Evolutionary conservation across 2,113 vertebrate genomes (phyloP).

Genomic region (Uria lomvia): DNA sequence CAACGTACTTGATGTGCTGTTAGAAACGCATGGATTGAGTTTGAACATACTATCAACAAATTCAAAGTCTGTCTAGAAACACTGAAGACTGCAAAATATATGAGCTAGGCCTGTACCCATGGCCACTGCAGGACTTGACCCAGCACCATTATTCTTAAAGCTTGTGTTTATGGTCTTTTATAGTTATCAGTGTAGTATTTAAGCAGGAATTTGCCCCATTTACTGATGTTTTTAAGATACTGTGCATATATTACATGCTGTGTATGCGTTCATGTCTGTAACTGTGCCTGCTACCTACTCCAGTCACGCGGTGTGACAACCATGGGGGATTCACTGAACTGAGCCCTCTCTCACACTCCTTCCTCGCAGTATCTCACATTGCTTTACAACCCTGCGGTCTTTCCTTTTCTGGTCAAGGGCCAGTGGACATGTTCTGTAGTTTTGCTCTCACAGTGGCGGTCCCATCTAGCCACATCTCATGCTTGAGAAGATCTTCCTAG

Average conservation of each 20-base stretch:
- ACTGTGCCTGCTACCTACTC: not conserved
- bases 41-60: not conserved
- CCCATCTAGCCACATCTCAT: not conserved
- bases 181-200: not conserved
- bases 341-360: not conserved
- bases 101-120: not conserved
- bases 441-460: not conserved
- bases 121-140: not conserved
- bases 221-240: not conserved
- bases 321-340: not conserved
- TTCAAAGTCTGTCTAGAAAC: not conserved
- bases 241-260: fast-evolving
- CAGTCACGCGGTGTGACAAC: not conserved
- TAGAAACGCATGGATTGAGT: not conserved
- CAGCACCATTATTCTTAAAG: not conserved
- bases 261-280: not conserved
- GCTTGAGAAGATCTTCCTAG: not conserved
- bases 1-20: not conserved
- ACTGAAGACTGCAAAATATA: not conserved
- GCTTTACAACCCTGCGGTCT: not conserved
- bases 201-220: not conserved
- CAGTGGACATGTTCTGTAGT: not conserved
- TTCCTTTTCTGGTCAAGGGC: not conserved
- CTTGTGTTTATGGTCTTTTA: not conserved
- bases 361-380: not conserved